phyloP scores from a whole-genome alignment of 2,888 invertebrate genomes.

The Hirudinaria manillensis region DNA sequence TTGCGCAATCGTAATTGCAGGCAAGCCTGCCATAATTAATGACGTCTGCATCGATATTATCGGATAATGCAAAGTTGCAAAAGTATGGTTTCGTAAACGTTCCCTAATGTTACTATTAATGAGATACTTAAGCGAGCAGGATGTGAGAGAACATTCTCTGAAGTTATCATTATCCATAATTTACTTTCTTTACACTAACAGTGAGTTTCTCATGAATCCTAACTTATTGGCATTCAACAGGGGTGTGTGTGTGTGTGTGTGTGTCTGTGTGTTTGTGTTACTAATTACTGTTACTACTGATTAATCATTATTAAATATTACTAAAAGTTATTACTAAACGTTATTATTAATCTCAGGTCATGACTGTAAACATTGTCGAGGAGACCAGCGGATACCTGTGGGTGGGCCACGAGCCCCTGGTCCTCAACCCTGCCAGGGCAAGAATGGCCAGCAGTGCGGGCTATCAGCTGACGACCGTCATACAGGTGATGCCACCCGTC shows the following conservation, averaged over 20 bases:
- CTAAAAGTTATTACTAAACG: background rate
- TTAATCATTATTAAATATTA: too few species aligned
- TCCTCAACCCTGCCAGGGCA: slow-evolving; percentile 58
- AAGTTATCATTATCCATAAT: background rate
- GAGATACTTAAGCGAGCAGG: too few species aligned
- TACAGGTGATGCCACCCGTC: slow-evolving; percentile 87
- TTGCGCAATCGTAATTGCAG: background rate
- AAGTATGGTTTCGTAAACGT: too few species aligned
- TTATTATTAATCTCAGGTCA: slow-evolving; percentile 43
- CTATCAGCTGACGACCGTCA: slow-evolving; percentile 70
- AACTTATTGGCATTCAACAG: background rate
- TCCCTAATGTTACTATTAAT: too few species aligned
- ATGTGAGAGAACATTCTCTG: too few species aligned
- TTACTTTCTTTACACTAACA: background rate
- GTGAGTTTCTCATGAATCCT: background rate
- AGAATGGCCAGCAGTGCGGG: slow-evolving; percentile 59
- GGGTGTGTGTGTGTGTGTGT: background rate
- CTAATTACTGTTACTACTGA: background rate
- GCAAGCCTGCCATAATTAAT: too few species aligned
- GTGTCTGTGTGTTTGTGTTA: background rate
- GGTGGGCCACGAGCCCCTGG: slow-evolving; percentile 88
- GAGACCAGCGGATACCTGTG: slow-evolving; percentile 91
- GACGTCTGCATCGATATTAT: too few species aligned
- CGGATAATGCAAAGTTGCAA: too few species aligned
- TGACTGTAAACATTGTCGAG: slow-evolving; percentile 64